Evolutionary conservation across 2,888 invertebrate species (phyloP), one percentile per base, ranked within the genome.

Genomic region (Sminthurinus aureus): DNA sequence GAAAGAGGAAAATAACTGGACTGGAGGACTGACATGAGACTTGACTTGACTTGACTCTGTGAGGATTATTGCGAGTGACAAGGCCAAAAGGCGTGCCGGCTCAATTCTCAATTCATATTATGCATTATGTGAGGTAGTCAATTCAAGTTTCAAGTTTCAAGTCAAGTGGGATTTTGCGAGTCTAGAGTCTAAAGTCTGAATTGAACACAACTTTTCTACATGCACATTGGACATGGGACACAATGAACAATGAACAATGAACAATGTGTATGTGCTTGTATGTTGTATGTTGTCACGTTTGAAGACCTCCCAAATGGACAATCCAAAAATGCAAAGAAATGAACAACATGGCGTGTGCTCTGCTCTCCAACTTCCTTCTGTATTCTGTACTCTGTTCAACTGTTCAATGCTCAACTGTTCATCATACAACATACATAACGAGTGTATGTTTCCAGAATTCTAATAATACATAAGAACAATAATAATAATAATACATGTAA

Each of bases 261-360:
- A 38, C 38, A 6, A 38, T 38, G 38, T 38, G 6, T 6, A 38
- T 38, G 38, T 38, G 38, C 38, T 4, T 38, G 38, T 38, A 38
- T 38, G 38, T 38, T 38, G 38, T 38, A 6, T 38, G 38, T 38
- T 58, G 58, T 58, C 58, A 58, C 58, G 58, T 58, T 22, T 69
- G 75, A 79, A 69, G 87, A 87, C 87, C 87, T 85, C 87, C 87
- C 87, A 87, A 80, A 77, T 84, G 64, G 76, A 78, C 86, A 84
- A 81, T 85, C 85, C 85, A 38, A 82, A 85, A 67, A 64, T 80
- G 77, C 83, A 81, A 51, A 71, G 73, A 11, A 64, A 64, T 75
- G 84, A 38, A 38, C 82, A 84, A 84, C 80, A 81, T 85, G 84
- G 85, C 85, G 85, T 86, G 87, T 85, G 85, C 85, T 85, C 84